Base-by-base conservation (phyloP, 64 coral and sea anemone genomes). In the Montipora sp. region DNA sequence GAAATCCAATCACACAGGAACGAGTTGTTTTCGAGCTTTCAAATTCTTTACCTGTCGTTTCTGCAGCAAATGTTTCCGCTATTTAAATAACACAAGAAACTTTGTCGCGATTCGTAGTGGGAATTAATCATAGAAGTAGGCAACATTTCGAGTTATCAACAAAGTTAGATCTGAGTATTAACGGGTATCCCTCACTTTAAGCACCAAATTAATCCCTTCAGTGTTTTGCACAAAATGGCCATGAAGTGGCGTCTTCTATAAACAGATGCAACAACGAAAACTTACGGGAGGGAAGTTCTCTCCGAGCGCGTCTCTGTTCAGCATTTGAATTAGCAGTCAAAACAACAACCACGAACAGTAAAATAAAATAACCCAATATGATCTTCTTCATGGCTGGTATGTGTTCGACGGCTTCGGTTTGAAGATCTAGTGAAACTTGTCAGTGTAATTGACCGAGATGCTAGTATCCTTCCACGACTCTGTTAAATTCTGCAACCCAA, bases 251-350 rank as follows among this genome's bases (percentile, higher is more conserved):
- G 80, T 45, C 23, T 59, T 8, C 23, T 82, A 18, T 44, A 82
- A 44, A 16, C 15, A 77, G 1, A 63, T 27, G 18, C 15, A 59
- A 82, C 15, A 78, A 16, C 15, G 18, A 47, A 10, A 59, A 65
- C 80, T 82, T 82, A 82, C 80, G 27, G 13, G 80, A 7, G 15
- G 23, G 21, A 11, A 59, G 80, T 7, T 82, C 80, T 82, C 80
- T 82, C 13, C 80, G 58, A 5, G 16, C 2, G 2, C 80, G 55
- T 44, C 80, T 65, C 45, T 8, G 24, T 61, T 82, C 22, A 15
- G 22, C 80, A 3, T 21, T 61, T 57, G 12, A 21, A 82, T 15
- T 65, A 4, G 55, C 80, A 3, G 58, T 63, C 24, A 82, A 63
- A 45, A 11, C 80, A 82, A 36, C 55, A 44, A 44, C 7, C 55